Base-by-base conservation (phyloP, 2,113 vertebrate genomes). In the Oenanthe melanoleuca region DNA sequence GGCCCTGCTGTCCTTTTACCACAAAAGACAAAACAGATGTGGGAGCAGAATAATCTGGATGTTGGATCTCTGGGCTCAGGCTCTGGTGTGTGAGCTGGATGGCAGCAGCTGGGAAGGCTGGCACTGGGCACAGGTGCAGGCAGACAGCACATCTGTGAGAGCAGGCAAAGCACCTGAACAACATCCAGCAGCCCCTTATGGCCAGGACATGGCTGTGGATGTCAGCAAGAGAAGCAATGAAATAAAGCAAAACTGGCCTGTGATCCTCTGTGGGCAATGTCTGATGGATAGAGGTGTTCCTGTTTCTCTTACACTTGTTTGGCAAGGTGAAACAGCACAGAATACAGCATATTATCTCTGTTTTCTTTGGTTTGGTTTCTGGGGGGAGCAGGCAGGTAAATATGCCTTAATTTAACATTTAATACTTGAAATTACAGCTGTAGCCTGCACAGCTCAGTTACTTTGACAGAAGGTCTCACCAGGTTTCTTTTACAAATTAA, bases 101-200 rank as follows among this genome's bases (percentile, higher is more conserved):
- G 31, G 37, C 74, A 86, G 75, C 31, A 37, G 13, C 5, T 49
- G 69, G 45, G 31, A 16, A 56, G 33, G 66, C 61, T 50, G 44
- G 7, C 1, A 2, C 14, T 28, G 69, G 53, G 53, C 57, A 40
- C 15, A 17, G 28, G 17, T 3, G 3, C 64, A 50, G 33, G 26
- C 34, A 59, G 29, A 16, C 7, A 31, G 19, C 23, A 4, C 2
- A 4, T 6, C 59, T 55, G 18, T 12, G 45, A 44, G 61, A 71
- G 66, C 44, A 40, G 33, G 34, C 0, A 0, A 60, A 69, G 72
- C 23, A 74, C 12, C 3, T 2, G 50, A 29, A 2, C 16, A 79
- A 22, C 33, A 15, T 38, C 26, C 3, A 81, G 55, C 53, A 70
- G 55, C 2, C 1, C 55, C n/a, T 21, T 2, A 3, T 47, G 57